A percentile compares a stretch with the other conserved stretches of the same genome.
phyloP scores from a whole-genome alignment of 2,888 invertebrate genomes.

The Campaea margaritaria region DNA sequence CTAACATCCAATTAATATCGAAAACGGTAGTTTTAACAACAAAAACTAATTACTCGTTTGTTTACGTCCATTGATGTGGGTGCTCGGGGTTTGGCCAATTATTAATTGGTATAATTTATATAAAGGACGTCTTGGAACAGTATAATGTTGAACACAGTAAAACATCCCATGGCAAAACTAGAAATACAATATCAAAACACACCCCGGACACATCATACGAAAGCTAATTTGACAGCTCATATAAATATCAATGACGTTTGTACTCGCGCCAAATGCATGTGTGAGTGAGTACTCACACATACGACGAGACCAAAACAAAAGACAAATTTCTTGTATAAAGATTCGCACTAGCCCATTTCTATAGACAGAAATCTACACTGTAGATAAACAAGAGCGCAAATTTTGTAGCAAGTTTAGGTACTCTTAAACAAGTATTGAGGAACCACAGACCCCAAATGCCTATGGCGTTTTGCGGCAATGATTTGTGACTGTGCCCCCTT shows the following conservation, averaged over 20 bases:
- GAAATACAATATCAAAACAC: too few relatives aligned
- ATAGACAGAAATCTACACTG: too few relatives aligned
- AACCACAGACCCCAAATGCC: constrained; percentile 28
- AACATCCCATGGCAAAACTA: too few relatives aligned
- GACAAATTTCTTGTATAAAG: too few relatives aligned
- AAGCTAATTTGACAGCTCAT: too few relatives aligned
- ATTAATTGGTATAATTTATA: constrained; percentile 43
- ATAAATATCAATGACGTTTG: too few relatives aligned
- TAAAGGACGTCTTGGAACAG: constrained; percentile 21
- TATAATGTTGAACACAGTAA: constrained; percentile 14
- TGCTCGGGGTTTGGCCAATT: constrained; percentile 29
- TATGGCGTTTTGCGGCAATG: constrained; percentile 35
- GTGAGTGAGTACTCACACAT: too few relatives aligned
- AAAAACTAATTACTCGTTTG: constrained; percentile 43
- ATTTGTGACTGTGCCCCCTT: constrained; percentile 31
- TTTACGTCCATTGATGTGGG: constrained; percentile 41
- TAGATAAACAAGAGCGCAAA: too few relatives aligned
- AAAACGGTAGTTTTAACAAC: constrained; percentile 33
- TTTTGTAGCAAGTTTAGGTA: constrained; percentile 8
- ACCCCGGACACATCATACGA: too few relatives aligned
- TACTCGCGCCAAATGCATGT: too few relatives aligned
- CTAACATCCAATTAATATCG: constrained; percentile 22
- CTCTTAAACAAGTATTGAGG: constrained; percentile 7
- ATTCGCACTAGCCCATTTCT: too few relatives aligned
- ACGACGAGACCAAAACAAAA: too few relatives aligned